Conservation (phyloP, 2,797 vertebrate genomes). For the Peromyscus melanophrys region DNA sequence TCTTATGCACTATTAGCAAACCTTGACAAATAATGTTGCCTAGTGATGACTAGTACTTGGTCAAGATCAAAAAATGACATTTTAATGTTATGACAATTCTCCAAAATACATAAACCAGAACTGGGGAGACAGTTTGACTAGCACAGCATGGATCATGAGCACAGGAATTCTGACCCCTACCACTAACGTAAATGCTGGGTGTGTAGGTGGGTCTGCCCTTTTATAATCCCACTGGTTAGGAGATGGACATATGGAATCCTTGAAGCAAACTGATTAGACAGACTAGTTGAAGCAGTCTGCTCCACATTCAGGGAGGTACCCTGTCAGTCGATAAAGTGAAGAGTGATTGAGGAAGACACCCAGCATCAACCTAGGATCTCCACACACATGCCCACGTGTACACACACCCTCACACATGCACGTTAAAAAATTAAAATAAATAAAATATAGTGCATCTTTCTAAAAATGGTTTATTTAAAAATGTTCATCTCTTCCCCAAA, state of each 20-base stretch:
- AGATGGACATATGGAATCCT: not conserved
- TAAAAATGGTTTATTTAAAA: slow-evolving; percentile 27
- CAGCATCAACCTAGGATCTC: not conserved
- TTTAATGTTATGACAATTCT: slow-evolving; percentile 16
- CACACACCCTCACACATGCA: not conserved
- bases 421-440: not conserved
- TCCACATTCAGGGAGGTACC: too few relatives aligned
- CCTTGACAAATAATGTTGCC: not conserved
- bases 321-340: not conserved
- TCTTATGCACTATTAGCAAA: not conserved
- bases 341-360: not conserved
- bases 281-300: too few relatives aligned
- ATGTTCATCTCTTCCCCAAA: not conserved
- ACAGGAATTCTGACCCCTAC: not conserved
- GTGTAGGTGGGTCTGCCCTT: not conserved
- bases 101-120: not conserved
- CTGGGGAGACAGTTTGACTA: not conserved
- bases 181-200: not conserved
- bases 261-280: not conserved
- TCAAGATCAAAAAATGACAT: not conserved
- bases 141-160: not conserved
- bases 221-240: not conserved
- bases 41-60: not conserved
- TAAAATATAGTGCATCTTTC: slow-evolving; percentile 20
- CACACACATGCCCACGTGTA: not conserved